Base-by-base conservation (phyloP, 1,140 invertebrate genomes). In the Heterodera schachtii region DNA sequence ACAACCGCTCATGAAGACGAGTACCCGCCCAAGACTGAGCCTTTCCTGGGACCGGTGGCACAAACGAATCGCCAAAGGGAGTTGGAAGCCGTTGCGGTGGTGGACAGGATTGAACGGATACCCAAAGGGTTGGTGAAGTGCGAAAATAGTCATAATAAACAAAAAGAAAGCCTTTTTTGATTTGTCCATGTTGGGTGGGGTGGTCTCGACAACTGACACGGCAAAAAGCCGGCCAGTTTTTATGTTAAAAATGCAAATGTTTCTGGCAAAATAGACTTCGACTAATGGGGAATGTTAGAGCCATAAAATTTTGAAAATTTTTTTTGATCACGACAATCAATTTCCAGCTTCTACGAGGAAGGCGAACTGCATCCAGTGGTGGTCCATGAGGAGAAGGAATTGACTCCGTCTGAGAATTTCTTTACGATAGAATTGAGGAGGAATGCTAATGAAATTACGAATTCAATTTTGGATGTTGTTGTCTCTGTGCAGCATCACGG, bases 111-210 rank as follows among this genome's bases (percentile, higher is more conserved):
- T 52, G 44, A 52, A 73, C n/a, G 44, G 71, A 16, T 49, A 49
- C 69, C 75, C 41, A 60, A 64, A 21, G 75, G 75, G 43, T 67
- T 9, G 44, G 75, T 76, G 57, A 64, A 0, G 19, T 67, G 69
- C 44, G 75, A 21, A n/a, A 16, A 9, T 3, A 49, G 3, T 19
- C 13, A 1, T 64, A 64, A 64, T 52, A 16, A 16, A 52, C 5
- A n/a, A n/a, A 52, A 52, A 52, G 9, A 52, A 52, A 9, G 8
- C 31, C 31, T 31, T 31, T 31, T 31, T 31, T 31, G 31, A 1
- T 31, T 31, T 31, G 1, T 31, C 31, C 31, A 31, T 31, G 31
- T 31, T 31, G 31, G 31, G 31, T 31, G 31, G 31, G 31, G 31
- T 31, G 31, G 31, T 31, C 31, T 31, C 31, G 31, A 31, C 31